Percentiles rank a stretch among this genome's conserved stretches.
phyloP scores from a whole-genome alignment of 2,113 vertebrate species.

The Anthoscopus minutus region DNA sequence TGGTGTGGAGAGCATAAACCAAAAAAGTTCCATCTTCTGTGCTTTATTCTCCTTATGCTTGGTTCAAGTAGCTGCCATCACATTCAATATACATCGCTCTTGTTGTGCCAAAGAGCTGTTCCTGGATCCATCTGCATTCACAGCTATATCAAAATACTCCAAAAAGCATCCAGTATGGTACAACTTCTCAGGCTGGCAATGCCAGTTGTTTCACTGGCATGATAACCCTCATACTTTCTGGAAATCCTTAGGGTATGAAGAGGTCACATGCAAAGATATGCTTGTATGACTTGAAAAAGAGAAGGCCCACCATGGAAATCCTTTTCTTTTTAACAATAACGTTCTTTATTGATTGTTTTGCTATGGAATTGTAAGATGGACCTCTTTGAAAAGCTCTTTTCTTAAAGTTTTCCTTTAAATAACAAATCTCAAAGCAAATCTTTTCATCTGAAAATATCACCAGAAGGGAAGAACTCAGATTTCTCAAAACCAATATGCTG shows the following conservation, averaged over 20 bases:
- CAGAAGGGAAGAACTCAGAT: not conserved
- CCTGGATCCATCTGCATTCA: not conserved
- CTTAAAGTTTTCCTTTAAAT: not conserved
- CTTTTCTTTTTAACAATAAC: not conserved
- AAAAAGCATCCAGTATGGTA: not conserved
- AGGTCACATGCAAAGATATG: not conserved
- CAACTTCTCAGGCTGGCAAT: not conserved
- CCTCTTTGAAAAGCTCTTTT: not conserved
- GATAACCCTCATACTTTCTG: not conserved
- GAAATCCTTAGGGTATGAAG: not conserved
- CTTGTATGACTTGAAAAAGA: not conserved
- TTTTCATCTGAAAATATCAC: not conserved
- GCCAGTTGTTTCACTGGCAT: not conserved
- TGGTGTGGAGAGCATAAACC: fast-evolving
- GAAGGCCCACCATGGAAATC: not conserved
- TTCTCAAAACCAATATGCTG: not conserved
- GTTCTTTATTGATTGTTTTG: not conserved
- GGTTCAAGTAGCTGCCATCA: not conserved
- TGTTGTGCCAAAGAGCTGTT: not conserved
- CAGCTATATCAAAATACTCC: not conserved
- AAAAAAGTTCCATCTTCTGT: not conserved
- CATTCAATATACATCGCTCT: not conserved
- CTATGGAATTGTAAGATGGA: not conserved
- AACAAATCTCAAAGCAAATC: not conserved
- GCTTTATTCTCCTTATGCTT: not conserved